Evolutionary conservation across 2,888 invertebrate species (phyloP), one percentile per base, ranked within the genome.

Genomic region (Rhamnusium bicolor): DNA sequence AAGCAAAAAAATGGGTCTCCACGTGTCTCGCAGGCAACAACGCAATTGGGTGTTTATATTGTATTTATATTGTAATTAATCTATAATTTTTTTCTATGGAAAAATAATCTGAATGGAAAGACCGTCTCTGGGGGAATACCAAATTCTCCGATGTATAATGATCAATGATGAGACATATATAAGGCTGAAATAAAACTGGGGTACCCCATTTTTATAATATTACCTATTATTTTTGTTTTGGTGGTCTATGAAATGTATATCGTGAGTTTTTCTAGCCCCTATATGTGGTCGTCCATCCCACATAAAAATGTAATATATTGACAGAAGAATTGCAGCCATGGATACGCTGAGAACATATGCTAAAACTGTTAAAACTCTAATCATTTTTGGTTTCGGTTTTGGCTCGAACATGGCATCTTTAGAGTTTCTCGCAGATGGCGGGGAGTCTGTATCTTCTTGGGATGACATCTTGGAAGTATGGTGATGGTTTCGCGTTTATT

Each of bases 341-440:
- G 95, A 95, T 58, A 96, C 95, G n/a, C 94, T 94, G 77, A 95
- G 89, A 79, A 95, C 91, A 87, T 96, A 96, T 10, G 94, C 95
- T 83, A 94, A 86, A 69, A 96, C 96, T 0, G 95, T 95, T 76
- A 95, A 89, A 68, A 95, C 90, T 53, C 95, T 89, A 60, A 93
- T 89, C 18, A 86, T 77, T 81, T 88, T 88, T 4, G 87, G 85
- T 72, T 84, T 83, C 7, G 80, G 79, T 80, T 86, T 87, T 32
- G 86, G 82, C 54, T 82, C 77, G 61, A 83, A 81, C 46, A 81
- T 73, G 2, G 78, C 79, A 40, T 78, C 79, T 63, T 80, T 81
- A 7, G 78, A 75, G 56, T 75, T 78, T 27, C 24, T 71, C 27
- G 29, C 56, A 4, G 66, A 72, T 10, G 76, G n/a, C n/a, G n/a